phyloP scores from a whole-genome alignment of 1,140 invertebrate genomes.

The Marisa cornuarietis region DNA sequence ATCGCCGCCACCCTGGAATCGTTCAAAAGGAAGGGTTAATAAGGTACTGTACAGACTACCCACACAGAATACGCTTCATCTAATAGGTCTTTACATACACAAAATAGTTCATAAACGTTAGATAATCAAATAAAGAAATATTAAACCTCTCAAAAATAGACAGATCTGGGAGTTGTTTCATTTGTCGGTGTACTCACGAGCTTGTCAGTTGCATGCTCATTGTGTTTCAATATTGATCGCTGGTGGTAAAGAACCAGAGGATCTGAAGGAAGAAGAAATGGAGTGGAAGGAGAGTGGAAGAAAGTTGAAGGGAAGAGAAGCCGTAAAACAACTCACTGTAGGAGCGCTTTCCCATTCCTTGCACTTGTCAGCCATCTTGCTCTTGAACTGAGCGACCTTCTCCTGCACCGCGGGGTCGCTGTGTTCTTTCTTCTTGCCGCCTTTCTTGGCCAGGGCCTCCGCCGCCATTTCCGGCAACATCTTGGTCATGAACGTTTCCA shows the following conservation, averaged over 20 bases:
- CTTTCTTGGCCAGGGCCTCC: not conserved
- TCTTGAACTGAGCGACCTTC: constrained; percentile 7
- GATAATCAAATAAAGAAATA: not conserved
- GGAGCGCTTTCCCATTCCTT: not conserved
- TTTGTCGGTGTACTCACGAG: not conserved
- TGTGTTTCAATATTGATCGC: not conserved
- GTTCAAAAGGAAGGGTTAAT: not conserved
- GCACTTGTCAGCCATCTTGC: not conserved
- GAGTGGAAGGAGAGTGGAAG: too few relatives aligned
- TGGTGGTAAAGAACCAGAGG: not conserved
- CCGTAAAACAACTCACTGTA: not conserved
- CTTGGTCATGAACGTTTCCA: constrained; percentile 5
- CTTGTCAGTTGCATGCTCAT: not conserved
- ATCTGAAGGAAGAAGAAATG: not conserved
- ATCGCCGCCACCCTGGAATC: not conserved
- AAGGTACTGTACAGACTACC: too few relatives aligned
- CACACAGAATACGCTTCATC: too few relatives aligned
- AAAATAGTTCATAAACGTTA: not conserved
- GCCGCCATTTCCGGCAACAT: constrained; percentile 6
- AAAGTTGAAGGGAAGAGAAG: not conserved
- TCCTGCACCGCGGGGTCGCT: not conserved
- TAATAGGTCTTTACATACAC: too few relatives aligned
- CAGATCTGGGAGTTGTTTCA: not conserved
- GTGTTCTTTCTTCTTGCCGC: not conserved
- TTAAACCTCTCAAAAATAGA: not conserved